Evolutionary conservation across 2,797 vertebrate species (phyloP).

Genomic region (Lacerta viridis): DNA sequence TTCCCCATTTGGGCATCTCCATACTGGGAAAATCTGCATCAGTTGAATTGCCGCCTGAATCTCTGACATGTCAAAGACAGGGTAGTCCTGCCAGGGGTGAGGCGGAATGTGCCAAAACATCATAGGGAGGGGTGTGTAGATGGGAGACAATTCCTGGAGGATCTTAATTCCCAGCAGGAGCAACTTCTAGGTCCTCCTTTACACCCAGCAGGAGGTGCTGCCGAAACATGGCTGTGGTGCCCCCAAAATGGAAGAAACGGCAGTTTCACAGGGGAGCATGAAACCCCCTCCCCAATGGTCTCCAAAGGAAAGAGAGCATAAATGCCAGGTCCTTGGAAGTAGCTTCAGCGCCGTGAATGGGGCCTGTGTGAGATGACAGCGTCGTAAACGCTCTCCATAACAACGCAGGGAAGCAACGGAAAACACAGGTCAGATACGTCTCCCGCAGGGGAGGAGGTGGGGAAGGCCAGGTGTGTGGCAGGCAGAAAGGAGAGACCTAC

Average conservation of each 20-base stretch:
- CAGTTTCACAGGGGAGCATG: not conserved
- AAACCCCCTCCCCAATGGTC: not conserved
- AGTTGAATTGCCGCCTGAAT: not conserved
- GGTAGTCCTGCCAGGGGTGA: not conserved
- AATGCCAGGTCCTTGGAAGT: slow-evolving; percentile 41
- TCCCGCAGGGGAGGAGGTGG: not conserved
- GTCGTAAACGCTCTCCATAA: slow-evolving; percentile 68
- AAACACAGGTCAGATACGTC: slow-evolving; percentile 14
- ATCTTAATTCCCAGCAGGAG: not conserved
- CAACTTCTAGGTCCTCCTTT: not conserved
- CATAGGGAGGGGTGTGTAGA: not conserved
- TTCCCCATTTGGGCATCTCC: not conserved
- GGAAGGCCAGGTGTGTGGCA: slow-evolving; percentile 31
- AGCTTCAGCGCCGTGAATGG: slow-evolving; percentile 6
- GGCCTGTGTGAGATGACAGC: slow-evolving; percentile 29
- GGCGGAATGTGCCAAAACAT: not conserved
- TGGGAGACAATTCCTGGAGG: not conserved
- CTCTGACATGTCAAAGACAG: not conserved
- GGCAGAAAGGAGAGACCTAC: slow-evolving; percentile 12
- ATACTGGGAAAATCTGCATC: not conserved
- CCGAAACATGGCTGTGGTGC: not conserved
- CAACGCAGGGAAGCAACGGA: slow-evolving; percentile 63
- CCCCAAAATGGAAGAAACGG: not conserved
- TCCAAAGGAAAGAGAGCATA: slow-evolving; percentile 19
- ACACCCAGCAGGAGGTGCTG: slow-evolving; percentile 10